Percentiles rank a stretch among this genome's conserved stretches.
phyloP scores from a whole-genome alignment of 2,888 invertebrate species.

The Lasioglossum zephyrum region DNA sequence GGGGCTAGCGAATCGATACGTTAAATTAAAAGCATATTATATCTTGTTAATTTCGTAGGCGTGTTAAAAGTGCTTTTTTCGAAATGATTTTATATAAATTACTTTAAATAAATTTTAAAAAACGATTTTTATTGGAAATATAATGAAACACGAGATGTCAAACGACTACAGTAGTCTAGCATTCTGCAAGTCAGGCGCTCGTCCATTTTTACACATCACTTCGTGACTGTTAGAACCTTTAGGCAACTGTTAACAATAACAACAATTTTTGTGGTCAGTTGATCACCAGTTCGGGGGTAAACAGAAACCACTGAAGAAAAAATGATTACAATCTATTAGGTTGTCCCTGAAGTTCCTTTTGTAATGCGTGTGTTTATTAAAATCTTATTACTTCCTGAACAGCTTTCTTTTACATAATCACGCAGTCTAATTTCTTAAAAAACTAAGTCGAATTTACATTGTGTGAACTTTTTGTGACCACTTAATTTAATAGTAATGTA shows the following conservation, averaged over 20 bases:
- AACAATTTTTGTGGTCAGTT: background rate
- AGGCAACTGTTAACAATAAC: background rate
- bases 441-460: too few species aligned
- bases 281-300: background rate
- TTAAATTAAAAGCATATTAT: background rate
- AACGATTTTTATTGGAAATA: background rate
- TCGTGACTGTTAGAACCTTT: background rate
- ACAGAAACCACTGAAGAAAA: background rate
- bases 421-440: too few species aligned
- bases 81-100: background rate
- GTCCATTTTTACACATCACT: background rate
- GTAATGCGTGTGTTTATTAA: background rate
- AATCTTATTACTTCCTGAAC: background rate
- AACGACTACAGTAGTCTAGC: background rate
- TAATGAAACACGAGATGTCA: background rate
- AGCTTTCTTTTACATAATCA: too few species aligned
- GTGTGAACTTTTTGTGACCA: too few species aligned
- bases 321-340: background rate
- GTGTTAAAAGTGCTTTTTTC: background rate
- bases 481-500: too few species aligned
- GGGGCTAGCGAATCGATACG: background rate
- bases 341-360: too few species aligned
- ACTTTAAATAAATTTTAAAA: background rate
- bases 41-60: background rate
- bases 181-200: background rate